These are phyloP conservation scores for Galerucella pusilla DNA, from an alignment of 2,888 invertebrate species.

Conservation along the genomic window DNA sequence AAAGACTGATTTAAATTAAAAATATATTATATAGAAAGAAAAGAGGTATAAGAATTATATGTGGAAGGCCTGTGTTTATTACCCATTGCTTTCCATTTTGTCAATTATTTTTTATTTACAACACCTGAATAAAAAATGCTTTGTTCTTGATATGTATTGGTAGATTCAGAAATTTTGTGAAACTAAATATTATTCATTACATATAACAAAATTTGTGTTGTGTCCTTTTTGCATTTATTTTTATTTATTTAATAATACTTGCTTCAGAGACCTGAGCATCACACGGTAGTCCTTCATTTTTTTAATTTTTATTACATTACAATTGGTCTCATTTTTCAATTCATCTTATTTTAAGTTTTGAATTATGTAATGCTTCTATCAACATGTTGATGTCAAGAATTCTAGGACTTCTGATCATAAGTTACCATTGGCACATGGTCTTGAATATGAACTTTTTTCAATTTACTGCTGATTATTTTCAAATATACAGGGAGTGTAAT, in stretches of 20 bases:
- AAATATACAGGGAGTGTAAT: too few species aligned
- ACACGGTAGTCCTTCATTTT: not conserved
- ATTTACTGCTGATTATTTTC: too few species aligned
- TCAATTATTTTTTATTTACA: not conserved
- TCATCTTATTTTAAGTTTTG: not conserved
- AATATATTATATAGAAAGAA: not conserved
- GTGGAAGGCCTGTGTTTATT: slow-evolving; percentile 8
- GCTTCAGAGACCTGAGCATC: not conserved
- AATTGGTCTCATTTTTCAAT: not conserved
- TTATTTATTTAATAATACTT: not conserved
- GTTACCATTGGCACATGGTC: too few species aligned
- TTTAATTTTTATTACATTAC: not conserved
- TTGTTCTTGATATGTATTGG: not conserved
- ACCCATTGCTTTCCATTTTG: not conserved
- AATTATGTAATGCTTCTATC: not conserved
- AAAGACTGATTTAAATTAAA: slow-evolving; percentile 20
- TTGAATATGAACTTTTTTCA: too few species aligned
- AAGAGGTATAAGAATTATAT: slow-evolving; percentile 3
- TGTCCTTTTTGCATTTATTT: slow-evolving; percentile 6
- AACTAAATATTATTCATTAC: not conserved
- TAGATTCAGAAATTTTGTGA: not conserved
- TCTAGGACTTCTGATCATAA: not conserved
- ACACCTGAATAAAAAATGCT: not conserved
- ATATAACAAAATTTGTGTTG: not conserved
- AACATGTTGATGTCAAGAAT: not conserved